Conservation (phyloP, 2,113 vertebrate genomes). For the Peromyscus maniculatus region DNA sequence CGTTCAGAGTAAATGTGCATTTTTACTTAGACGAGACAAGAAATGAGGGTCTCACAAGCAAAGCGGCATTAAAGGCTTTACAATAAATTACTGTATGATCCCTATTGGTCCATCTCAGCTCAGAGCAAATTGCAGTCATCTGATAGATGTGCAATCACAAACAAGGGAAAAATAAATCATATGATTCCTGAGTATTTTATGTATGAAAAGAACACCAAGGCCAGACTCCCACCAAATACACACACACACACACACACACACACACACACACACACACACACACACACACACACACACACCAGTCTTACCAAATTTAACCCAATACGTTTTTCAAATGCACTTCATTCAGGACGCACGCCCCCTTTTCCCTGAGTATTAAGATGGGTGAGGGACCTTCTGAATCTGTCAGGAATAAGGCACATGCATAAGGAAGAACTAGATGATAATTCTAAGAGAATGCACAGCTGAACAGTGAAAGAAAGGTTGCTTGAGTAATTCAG, state of each 20-base stretch:
- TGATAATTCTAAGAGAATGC: neutral
- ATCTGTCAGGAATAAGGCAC: neutral
- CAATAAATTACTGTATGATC: constrained; percentile 50
- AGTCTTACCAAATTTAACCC: neutral
- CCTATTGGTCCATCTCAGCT: constrained; percentile 52
- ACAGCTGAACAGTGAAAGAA: neutral
- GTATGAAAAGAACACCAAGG: neutral
- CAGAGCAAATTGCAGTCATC: constrained; percentile 43
- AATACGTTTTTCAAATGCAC: neutral
- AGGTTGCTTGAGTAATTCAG: neutral
- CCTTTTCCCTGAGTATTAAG: neutral
- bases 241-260: no score
- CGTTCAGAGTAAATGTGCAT: constrained; percentile 61
- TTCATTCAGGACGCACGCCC: no score
- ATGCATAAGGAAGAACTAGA: neutral
- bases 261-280: no score
- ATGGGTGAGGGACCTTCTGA: neutral
- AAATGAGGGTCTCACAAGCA: constrained; percentile 45
- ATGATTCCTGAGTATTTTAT: neutral
- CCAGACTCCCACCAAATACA: neutral
- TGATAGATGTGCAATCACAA: constrained; percentile 36
- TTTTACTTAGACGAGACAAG: constrained; percentile 59
- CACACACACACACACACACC: no score
- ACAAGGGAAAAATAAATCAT: constrained; percentile 42
- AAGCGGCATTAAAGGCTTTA: constrained; percentile 67